These are phyloP conservation scores for Virgularia gustaviana DNA, from an alignment of 92 coral and sea anemone species.

Conservation along the genomic window DNA sequence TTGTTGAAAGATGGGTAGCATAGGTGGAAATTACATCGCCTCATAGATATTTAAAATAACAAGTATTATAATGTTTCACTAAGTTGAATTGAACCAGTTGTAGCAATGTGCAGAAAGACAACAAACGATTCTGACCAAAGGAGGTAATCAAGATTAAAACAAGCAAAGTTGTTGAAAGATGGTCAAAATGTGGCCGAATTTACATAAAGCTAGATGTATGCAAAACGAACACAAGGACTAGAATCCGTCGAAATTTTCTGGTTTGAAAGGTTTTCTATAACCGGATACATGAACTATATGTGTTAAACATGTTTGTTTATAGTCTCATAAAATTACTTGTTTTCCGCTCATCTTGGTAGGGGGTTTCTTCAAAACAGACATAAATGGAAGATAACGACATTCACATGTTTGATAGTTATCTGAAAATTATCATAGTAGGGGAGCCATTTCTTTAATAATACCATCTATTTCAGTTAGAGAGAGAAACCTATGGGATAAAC, in stretches of 20 bases:
- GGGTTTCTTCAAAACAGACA: conserved; percentile 12
- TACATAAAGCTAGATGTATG: no score
- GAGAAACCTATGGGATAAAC: no score
- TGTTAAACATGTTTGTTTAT: background rate
- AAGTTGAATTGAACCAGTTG: background rate
- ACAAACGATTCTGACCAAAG: no score
- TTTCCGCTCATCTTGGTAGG: background rate
- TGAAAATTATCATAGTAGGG: conserved; percentile 12
- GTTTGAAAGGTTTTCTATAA: no score
- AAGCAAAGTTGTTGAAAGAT: no score
- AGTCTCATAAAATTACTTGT: background rate
- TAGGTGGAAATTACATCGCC: background rate
- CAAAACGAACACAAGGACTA: no score
- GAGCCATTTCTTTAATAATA: background rate
- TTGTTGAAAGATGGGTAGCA: background rate
- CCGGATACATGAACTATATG: no score
- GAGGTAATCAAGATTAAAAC: no score
- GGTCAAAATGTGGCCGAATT: no score
- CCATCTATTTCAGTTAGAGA: no score
- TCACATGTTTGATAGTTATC: conserved; percentile 11
- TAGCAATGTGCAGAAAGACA: no score
- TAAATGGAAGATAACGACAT: background rate
- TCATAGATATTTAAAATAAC: background rate
- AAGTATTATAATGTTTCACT: background rate
- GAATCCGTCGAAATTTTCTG: no score